Conservation (phyloP, 2,113 vertebrate genomes). For the Atractosteus spatula region DNA sequence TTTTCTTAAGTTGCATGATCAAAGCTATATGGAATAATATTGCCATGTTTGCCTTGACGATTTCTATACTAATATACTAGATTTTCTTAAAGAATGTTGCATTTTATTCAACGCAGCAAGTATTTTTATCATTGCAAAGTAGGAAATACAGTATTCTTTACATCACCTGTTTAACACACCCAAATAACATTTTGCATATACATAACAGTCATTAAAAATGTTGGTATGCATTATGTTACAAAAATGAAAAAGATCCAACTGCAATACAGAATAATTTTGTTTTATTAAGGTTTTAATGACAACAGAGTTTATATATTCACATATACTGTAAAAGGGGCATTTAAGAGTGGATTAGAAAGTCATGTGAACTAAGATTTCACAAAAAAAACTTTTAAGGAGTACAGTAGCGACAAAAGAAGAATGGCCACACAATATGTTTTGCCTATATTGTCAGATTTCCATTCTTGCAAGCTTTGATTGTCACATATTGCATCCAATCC, state of each 20-base stretch:
- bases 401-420: conserved; percentile 51
- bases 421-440: conserved; percentile 64
- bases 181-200: conserved; percentile 59
- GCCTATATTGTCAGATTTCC: conserved; percentile 52
- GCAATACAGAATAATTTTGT: conserved; percentile 64
- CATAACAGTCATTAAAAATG: conserved; percentile 36
- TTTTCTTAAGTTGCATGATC: conserved; percentile 79
- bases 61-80: conserved; percentile 75
- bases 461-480: no score
- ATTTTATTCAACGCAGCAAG: conserved; percentile 30
- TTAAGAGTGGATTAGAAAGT: conserved; percentile 36
- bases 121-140: conserved; percentile 24
- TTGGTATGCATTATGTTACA: conserved; percentile 32
- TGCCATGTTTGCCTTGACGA: conserved; percentile 77
- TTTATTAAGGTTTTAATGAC: conserved; percentile 16
- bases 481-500: no score
- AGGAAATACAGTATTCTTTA: conserved; percentile 8
- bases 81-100: conserved; percentile 56
- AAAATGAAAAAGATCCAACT: conserved; percentile 53
- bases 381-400: conserved; percentile 37
- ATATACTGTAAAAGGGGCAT: conserved; percentile 49
- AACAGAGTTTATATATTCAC: conserved; percentile 24
- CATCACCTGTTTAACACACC: conserved; percentile 11
- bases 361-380: no score
- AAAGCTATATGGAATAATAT: conserved; percentile 76